Evolutionary conservation across 2,797 vertebrate species (phyloP).

Genomic region (Staurois parvus): DNA sequence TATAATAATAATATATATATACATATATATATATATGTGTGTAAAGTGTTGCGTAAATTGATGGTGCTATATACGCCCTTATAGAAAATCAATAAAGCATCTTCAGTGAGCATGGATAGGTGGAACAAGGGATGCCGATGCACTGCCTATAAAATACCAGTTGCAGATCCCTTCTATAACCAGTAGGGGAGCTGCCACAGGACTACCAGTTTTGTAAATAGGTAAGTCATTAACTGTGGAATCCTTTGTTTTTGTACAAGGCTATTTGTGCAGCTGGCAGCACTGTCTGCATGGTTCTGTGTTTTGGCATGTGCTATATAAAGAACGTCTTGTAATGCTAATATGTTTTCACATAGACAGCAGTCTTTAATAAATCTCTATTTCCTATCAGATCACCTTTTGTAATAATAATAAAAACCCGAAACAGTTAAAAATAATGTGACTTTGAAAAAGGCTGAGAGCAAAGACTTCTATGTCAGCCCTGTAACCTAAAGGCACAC

Average conservation of each 20-base stretch:
- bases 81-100: too few relatives aligned
- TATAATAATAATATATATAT: too few relatives aligned
- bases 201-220: neutral
- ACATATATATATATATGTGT: too few relatives aligned
- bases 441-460: slow-evolving; percentile 77
- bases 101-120: too few relatives aligned
- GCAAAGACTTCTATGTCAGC: slow-evolving; percentile 80
- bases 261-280: slow-evolving; percentile 7
- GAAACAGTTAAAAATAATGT: slow-evolving; percentile 73
- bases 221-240: neutral
- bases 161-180: neutral
- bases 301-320: neutral
- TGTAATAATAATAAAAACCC: slow-evolving; percentile 26
- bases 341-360: neutral
- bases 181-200: neutral
- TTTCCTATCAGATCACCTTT: neutral
- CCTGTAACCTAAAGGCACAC: slow-evolving; percentile 93
- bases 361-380: neutral
- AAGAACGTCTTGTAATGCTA: neutral
- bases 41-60: too few relatives aligned
- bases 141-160: neutral
- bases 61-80: too few relatives aligned
- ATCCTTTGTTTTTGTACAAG: neutral
- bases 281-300: neutral
- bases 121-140: neutral